Evolutionary conservation across 2,113 vertebrate species (phyloP).

Genomic region (Eleginops maclovinus): DNA sequence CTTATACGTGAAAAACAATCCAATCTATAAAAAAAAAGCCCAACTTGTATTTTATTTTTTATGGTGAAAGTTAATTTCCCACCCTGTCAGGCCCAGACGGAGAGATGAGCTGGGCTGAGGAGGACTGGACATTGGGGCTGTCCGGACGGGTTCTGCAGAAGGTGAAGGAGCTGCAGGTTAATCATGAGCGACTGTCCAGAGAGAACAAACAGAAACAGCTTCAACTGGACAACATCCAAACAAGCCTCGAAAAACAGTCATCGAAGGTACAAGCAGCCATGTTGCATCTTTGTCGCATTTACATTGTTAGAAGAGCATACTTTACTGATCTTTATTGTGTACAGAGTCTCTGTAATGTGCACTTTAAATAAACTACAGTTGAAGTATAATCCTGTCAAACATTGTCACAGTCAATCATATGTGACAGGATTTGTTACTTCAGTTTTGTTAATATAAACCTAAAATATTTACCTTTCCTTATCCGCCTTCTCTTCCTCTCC

Average conservation of each 20-base stretch:
- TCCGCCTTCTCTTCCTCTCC: background rate
- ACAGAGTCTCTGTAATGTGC: no score
- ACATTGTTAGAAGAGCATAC: no score
- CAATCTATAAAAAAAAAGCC: background rate
- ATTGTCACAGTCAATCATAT: background rate
- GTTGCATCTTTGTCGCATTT: no score
- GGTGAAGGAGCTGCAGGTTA: slow-evolving; percentile 83
- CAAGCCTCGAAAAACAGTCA: slow-evolving; percentile 82
- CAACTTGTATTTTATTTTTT: background rate
- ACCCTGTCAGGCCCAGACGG: slow-evolving; percentile 28
- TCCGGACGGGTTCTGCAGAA: slow-evolving; percentile 82
- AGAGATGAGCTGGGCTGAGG: slow-evolving; percentile 86
- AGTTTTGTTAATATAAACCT: background rate
- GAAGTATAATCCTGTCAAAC: background rate
- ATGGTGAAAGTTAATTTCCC: background rate
- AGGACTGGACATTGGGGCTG: slow-evolving; percentile 86
- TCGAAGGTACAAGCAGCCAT: slow-evolving; percentile 75
- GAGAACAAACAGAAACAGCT: slow-evolving; percentile 87
- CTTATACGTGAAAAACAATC: background rate
- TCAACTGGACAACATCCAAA: slow-evolving; percentile 84
- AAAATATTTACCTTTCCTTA: background rate
- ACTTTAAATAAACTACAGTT: no score
- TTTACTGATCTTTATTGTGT: no score
- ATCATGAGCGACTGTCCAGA: slow-evolving; percentile 81
- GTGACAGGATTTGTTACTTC: background rate